Base-by-base conservation (phyloP, 2,113 vertebrate species). In the Fukomys damarensis region DNA sequence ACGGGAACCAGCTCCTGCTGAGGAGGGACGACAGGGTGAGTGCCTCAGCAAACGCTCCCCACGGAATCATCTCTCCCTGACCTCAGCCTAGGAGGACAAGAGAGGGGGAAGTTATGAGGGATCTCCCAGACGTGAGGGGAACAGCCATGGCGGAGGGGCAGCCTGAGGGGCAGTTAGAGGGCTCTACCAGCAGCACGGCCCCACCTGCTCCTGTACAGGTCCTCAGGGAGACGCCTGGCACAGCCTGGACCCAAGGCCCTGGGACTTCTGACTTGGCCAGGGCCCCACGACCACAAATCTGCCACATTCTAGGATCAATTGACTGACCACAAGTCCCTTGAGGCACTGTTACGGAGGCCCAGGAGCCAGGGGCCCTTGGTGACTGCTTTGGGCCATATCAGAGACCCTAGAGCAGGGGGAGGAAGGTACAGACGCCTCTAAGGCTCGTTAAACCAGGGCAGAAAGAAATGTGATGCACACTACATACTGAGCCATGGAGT, bases 91-190 rank as follows among this genome's bases (percentile, higher is more conserved):
- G 52, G 72, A 58, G 24, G 12, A 52, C 35, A 2, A 3, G 5
- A 7, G 1, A 0, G 65, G n/a, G n/a, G 56, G 49, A 52, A 43
- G 38, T 2, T 13, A 3, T 1, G 7, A 24, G 49, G 58, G 49
- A 9, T 28, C 7, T 41, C 61, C 59, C 5, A 58, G 63, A 63
- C 17, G n/a, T 35, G 70, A n/a, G 30, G 3, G n/a, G 4, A 0
- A 10, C 12, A 30, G 30, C 17, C 2, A 12, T 0, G 0, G 17
- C 0, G 28, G n/a, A 8, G 17, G 41, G 38, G 19, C 41, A 30
- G 13, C 58, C 17, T n/a, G 10, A 19, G 13, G 17, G 61, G 32
- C 2, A n/a, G 32, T 32, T 54, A 54, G 74, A 74, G 38, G 54
- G 38, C n/a, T 8, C 46, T 28, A 28, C 14, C 7, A 14, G 41